Evolutionary conservation across 2,888 invertebrate genomes (phyloP).

Genomic region (Phasia obesa): DNA sequence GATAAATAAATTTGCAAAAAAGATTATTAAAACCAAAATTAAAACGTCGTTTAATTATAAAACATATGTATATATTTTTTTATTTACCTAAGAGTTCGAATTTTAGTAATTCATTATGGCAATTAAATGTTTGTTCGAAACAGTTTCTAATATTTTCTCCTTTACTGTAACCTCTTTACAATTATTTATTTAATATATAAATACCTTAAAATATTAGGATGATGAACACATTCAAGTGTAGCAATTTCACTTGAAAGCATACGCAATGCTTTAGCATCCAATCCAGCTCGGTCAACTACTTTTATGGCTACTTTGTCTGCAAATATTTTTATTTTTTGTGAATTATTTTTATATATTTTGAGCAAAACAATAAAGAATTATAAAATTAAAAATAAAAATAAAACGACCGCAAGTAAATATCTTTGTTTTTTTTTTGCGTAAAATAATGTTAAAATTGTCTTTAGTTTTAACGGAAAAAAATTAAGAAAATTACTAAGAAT

Average conservation of each 20-base stretch:
- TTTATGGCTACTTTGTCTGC: slow-evolving; percentile 89
- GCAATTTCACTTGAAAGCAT: slow-evolving; percentile 87
- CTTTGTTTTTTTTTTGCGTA: too few species aligned
- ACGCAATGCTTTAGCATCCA: slow-evolving; percentile 87
- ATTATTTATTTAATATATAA: not conserved
- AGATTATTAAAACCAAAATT: too few species aligned
- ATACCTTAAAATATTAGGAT: slow-evolving; percentile 88
- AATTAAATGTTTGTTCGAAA: not conserved
- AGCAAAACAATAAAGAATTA: not conserved
- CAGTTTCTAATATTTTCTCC: not conserved
- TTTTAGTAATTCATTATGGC: too few species aligned
- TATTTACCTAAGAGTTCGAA: too few species aligned
- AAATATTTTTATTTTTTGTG: slow-evolving; percentile 16
- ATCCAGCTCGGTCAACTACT: slow-evolving; percentile 88
- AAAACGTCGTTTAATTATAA: too few species aligned
- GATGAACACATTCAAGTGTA: slow-evolving; percentile 88
- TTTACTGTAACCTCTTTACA: not conserved
- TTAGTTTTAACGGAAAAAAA: not conserved
- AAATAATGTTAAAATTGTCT: too few species aligned
- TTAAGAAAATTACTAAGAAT: not conserved
- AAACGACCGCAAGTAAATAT: too few species aligned
- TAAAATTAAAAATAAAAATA: too few species aligned
- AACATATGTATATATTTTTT: too few species aligned
- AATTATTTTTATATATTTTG: not conserved
- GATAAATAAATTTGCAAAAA: too few species aligned